phyloP scores from a whole-genome alignment of 2,113 vertebrate genomes.

The Tyrannus savana region DNA sequence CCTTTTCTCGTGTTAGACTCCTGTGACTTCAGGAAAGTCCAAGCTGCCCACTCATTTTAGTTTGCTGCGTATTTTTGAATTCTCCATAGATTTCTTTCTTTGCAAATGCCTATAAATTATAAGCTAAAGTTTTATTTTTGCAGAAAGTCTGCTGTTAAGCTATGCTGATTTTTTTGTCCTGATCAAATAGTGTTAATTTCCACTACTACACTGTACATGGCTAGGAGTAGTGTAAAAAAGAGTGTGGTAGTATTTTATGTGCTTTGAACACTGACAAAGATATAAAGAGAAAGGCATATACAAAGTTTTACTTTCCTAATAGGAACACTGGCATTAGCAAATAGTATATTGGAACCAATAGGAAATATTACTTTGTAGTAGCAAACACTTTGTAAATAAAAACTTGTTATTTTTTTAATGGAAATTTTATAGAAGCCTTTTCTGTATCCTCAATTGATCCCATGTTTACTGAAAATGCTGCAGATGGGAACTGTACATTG shows the following conservation, averaged over 20 bases:
- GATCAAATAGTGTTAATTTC: slow-evolving; percentile 18
- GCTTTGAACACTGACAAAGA: slow-evolving; percentile 40
- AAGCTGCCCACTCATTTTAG: neutral
- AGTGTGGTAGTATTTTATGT: neutral
- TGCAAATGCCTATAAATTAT: slow-evolving; percentile 14
- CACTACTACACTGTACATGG: neutral
- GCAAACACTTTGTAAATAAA: slow-evolving; percentile 78
- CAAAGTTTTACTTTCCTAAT: slow-evolving; percentile 45
- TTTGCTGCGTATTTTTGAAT: neutral
- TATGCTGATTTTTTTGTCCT: slow-evolving; percentile 9
- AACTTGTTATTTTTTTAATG: slow-evolving; percentile 79
- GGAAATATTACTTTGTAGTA: slow-evolving; percentile 73
- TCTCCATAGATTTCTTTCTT: neutral
- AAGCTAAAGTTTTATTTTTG: slow-evolving; percentile 33
- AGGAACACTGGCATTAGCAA: slow-evolving; percentile 50
- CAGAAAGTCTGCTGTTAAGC: slow-evolving; percentile 17
- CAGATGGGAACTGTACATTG: neutral
- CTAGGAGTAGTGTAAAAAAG: neutral
- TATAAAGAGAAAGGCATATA: slow-evolving; percentile 21
- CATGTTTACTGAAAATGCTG: slow-evolving; percentile 70
- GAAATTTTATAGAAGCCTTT: slow-evolving; percentile 81
- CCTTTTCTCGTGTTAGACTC: neutral
- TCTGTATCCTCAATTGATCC: slow-evolving; percentile 69
- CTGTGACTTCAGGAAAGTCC: neutral
- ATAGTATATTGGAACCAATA: slow-evolving; percentile 48